Conservation (phyloP, 2,797 vertebrate genomes). For the Dryobates pubescens region DNA sequence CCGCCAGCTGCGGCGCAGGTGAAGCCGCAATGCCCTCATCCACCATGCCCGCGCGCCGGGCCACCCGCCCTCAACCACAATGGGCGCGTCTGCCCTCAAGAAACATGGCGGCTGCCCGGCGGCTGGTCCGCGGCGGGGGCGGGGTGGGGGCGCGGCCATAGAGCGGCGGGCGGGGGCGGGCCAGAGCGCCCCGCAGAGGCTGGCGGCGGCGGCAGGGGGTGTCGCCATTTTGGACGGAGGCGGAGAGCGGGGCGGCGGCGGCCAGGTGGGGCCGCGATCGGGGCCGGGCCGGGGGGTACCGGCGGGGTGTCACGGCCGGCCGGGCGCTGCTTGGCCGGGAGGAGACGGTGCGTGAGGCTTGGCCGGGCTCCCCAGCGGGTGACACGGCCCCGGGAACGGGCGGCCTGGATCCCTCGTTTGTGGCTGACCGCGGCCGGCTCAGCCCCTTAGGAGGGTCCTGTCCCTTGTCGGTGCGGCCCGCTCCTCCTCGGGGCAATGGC, state of each 20-base stretch:
- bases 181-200: slow-evolving; percentile 41
- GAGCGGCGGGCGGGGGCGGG: not conserved
- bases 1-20: not conserved
- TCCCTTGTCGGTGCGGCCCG: not conserved
- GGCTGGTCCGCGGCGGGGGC: not conserved
- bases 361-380: not conserved
- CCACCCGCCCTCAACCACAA: not conserved
- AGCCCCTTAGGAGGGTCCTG: not conserved
- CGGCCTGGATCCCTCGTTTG: not conserved
- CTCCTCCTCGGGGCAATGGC: not conserved
- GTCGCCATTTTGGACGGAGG: slow-evolving; percentile 53
- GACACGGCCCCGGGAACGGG: not conserved
- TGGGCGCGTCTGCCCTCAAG: not conserved
- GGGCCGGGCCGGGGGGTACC: not conserved
- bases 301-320: not conserved
- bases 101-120: not conserved
- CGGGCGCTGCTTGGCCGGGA: not conserved
- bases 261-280: not conserved
- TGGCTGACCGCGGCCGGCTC: not conserved
- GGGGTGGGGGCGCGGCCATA: not conserved
- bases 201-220: not conserved
- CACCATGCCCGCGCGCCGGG: no score
- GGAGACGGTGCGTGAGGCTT: not conserved
- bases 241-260: slow-evolving; percentile 11
- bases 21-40: not conserved